Evolutionary conservation across 2,113 vertebrate genomes (phyloP).

Genomic region (Leptodactylus fuscus): DNA sequence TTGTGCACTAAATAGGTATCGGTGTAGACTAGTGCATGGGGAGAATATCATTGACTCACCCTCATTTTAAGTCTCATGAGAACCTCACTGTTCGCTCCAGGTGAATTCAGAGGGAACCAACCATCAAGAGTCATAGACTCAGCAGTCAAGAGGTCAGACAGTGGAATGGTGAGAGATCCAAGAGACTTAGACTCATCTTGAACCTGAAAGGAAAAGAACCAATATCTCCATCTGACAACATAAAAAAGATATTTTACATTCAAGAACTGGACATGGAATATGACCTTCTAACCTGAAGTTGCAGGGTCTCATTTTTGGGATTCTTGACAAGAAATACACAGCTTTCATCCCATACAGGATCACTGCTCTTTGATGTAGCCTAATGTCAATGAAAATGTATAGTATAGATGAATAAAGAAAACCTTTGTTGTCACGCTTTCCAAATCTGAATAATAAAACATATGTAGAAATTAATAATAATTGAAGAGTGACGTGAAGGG

Average conservation of each 20-base stretch:
- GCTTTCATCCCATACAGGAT: conserved; percentile 87
- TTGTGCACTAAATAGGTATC: too few species aligned
- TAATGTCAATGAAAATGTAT: not conserved
- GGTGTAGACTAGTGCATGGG: too few species aligned
- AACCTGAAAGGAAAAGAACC: conserved; percentile 64
- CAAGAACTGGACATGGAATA: not conserved
- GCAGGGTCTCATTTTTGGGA: conserved; percentile 80
- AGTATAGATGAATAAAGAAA: not conserved
- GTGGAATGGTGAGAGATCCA: conserved; percentile 78
- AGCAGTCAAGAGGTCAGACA: conserved; percentile 77
- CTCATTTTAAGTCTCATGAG: conserved; percentile 83
- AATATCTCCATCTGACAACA: not conserved
- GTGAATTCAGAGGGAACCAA: conserved; percentile 81
- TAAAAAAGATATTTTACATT: not conserved
- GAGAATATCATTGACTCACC: conserved; percentile 69
- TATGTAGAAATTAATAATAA: not conserved
- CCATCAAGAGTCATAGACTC: conserved; percentile 79
- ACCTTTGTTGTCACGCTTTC: not conserved
- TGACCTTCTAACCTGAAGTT: conserved; percentile 79
- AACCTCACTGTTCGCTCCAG: conserved; percentile 79
- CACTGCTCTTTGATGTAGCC: conserved; percentile 44
- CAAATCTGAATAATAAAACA: not conserved
- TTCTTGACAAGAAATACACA: conserved; percentile 84
- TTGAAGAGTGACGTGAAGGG: not conserved
- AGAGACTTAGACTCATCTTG: conserved; percentile 70